Conservation (phyloP, 2,888 invertebrate species). For the Lasioglossum marginatum region DNA sequence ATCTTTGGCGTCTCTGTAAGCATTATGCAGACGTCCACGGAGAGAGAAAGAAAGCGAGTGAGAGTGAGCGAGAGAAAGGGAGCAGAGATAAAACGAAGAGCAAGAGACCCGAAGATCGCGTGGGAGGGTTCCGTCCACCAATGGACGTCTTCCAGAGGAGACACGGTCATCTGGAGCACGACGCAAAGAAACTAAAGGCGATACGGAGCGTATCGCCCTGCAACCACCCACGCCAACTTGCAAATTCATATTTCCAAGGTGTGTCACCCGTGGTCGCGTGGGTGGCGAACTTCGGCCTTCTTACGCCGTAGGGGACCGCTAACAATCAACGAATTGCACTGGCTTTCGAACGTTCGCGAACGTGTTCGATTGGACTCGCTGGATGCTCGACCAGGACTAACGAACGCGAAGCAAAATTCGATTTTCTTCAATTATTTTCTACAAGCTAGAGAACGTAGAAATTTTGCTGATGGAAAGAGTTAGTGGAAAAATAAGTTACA, state of each 20-base stretch:
- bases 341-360: not conserved
- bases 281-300: constrained; percentile 42
- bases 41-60: constrained; percentile 21
- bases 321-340: constrained; percentile 27
- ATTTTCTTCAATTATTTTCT: not conserved
- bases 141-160: constrained; percentile 26
- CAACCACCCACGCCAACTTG: constrained; percentile 56
- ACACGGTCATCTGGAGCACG: constrained; percentile 62
- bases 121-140: constrained; percentile 71
- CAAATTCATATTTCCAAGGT: constrained; percentile 52
- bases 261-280: constrained; percentile 46
- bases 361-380: not conserved
- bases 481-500: no score
- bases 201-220: constrained; percentile 49
- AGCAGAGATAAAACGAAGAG: constrained; percentile 53
- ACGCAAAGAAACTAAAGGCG: constrained; percentile 43
- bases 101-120: constrained; percentile 70
- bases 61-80: constrained; percentile 68
- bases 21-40: constrained; percentile 46
- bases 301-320: constrained; percentile 17
- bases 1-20: constrained; percentile 58
- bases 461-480: no score
- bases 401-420: not conserved
- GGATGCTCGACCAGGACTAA: not conserved
- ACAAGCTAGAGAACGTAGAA: no score